Conservation (phyloP, 1,140 invertebrate species). For the Cotesia vestalis region DNA sequence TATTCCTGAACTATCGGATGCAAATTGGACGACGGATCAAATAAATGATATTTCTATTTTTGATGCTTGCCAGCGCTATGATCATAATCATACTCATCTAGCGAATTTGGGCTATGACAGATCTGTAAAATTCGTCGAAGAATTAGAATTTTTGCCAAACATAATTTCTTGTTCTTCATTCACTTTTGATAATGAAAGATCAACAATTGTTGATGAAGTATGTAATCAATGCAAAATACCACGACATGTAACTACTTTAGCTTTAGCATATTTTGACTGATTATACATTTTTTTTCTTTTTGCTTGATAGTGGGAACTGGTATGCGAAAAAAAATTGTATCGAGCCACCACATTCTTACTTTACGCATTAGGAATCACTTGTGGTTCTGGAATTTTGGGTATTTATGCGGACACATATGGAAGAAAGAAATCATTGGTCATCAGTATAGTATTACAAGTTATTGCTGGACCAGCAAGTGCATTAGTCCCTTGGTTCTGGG, state of each 20-base stretch:
- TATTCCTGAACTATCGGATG: no score
- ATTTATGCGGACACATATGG: no score
- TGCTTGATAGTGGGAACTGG: no score
- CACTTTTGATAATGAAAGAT: slow-evolving; percentile 56
- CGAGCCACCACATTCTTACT: no score
- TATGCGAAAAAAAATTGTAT: no score
- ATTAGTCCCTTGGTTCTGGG: no score
- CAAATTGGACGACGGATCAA: slow-evolving; percentile 47
- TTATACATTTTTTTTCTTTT: slow-evolving; percentile 13
- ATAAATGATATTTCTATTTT: slow-evolving; percentile 62
- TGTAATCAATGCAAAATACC: slow-evolving; percentile 12
- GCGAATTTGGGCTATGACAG: slow-evolving; percentile 57
- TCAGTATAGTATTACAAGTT: no score
- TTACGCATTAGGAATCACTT: no score
- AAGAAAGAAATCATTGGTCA: no score
- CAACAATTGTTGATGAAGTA: slow-evolving; percentile 62
- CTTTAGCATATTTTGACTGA: slow-evolving; percentile 6
- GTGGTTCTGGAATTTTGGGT: no score
- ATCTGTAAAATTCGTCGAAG: slow-evolving; percentile 53
- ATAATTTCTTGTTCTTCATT: slow-evolving; percentile 53
- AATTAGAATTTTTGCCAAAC: slow-evolving; percentile 42
- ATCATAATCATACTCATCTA: slow-evolving; percentile 65
- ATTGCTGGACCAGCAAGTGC: no score
- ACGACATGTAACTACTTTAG: background rate
- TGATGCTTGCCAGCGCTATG: slow-evolving; percentile 58